Base-by-base conservation (phyloP, 2,888 invertebrate species). In the Microplitis manilae region DNA sequence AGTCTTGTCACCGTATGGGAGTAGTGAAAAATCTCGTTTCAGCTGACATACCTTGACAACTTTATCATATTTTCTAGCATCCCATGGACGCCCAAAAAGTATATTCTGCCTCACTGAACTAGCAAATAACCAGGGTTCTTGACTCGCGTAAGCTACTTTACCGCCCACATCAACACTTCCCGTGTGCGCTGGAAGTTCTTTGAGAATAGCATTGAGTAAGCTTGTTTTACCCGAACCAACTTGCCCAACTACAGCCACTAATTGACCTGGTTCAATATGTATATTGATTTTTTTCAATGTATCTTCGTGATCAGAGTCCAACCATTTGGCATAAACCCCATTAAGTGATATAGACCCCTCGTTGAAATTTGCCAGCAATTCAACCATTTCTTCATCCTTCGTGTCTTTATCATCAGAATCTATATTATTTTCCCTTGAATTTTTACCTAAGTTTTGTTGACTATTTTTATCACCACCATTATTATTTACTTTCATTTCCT, bases 81-180 rank as follows among this genome's bases (percentile, higher is more conserved):
- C 94, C 93, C 93, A 94, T 79, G 93, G 91, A 85, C 92, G 93
- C 0, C 98, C 98, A 90, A 99, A 98, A 1, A 97, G 90, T 81
- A 99, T 97, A 89, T 99, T 99, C 86, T 98, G 97, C 9, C 96
- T 92, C 0, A 99, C 94, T 79, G 96, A 95, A 86, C 93, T 95
- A 73, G 94, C 94, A 86, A 95, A 95, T 0, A 95, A 88, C 97
- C 97, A 98, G 0, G 97, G 95, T 86, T 97, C 95, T 89, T 97
- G 96, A 68, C 96, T 94, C 0, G 96, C 95, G 87, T 97, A 97
- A 0, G 94, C 94, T 0, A 95, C 91, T 5, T 91, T 92, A 5
- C 97, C 97, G 9, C 92, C 9, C 39, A 86, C 85, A 85, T 92
- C 91, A 8, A 96, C 89, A 1, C 90, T 90, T 7, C 97, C 97